Evolutionary conservation across 1,140 invertebrate species (phyloP), one percentile per base, ranked within the genome.

Genomic region (Eumeta japonica): DNA sequence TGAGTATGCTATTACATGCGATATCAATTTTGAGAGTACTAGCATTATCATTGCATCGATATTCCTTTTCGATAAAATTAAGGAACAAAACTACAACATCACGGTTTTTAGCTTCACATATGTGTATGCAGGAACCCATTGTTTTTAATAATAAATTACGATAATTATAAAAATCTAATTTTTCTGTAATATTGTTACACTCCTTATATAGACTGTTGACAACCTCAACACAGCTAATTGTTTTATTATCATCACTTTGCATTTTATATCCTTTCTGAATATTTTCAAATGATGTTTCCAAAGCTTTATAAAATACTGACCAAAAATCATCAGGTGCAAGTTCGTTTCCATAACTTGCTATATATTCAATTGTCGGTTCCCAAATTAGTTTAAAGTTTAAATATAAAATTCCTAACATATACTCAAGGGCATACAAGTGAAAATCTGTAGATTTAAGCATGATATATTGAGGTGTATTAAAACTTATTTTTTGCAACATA

Each of bases 311-410:
- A 57, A 87, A 94, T 10, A 88, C 65, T 11, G 74, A 61, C 92
- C 94, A 96, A 75, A 95, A 95, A 28, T 80, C 68, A 3, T 82
- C 60, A 11, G 75, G 74, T 1, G 80, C 59, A 55, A 92, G 75
- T 1, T 78, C 75, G 46, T 79, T 76, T 0, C 88, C 87, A 58
- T 88, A 88, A 4, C 83, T 79, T 2, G 83, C 73, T 35, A 96
- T 84, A 12, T 92, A 77, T 51, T 86, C 81, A 4, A 78, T 71
- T 0, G 88, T 73, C n/a, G 91, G 89, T 30, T 88, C 84, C 93
- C 93, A 97, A 0, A 97, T 53, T 13, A 92, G 70, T 50, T 88
- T 87, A 47, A 96, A 95, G 60, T 96, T 96, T 2, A 89, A 74
- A 61, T 88, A 92, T 2, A 96, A 66, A 41, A 84, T 80, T 4